A percentile compares a stretch with the other conserved stretches of the same genome.
Evolutionary conservation across 2,113 vertebrate species (phyloP).

Genomic region (Tamias sibiricus): DNA sequence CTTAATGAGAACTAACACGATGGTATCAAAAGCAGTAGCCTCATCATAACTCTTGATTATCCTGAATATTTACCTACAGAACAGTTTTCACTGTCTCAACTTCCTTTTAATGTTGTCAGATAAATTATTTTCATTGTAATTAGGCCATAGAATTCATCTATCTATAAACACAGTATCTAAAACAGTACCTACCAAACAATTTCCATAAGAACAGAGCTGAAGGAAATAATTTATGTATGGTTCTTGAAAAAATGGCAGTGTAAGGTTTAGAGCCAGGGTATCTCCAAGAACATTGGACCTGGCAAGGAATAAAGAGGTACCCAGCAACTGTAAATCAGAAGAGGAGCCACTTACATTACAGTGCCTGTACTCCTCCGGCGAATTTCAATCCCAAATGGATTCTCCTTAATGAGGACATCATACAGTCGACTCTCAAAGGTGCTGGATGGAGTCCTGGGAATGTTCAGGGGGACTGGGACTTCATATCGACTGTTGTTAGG

Average conservation of each 20-base stretch:
- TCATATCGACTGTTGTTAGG: conserved; percentile 88
- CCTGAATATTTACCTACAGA: background rate
- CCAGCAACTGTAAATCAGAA: background rate
- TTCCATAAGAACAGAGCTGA: background rate
- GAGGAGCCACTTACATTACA: conserved; percentile 86
- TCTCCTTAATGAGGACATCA: conserved; percentile 81
- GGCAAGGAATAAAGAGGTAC: no score
- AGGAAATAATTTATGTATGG: background rate
- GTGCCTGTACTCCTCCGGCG: conserved; percentile 87
- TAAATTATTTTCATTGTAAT: background rate
- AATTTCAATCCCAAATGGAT: conserved; percentile 91
- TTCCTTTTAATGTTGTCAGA: background rate
- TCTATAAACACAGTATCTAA: background rate
- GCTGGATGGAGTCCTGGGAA: conserved; percentile 82
- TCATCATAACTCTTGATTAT: background rate
- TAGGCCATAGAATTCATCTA: background rate
- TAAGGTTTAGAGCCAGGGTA: background rate
- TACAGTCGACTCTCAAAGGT: conserved; percentile 85
- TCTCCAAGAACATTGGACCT: background rate
- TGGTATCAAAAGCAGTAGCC: background rate
- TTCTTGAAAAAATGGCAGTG: background rate
- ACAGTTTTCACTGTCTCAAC: background rate
- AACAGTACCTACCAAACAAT: background rate
- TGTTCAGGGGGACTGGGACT: conserved; percentile 89
- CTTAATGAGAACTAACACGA: background rate